Percentiles rank a stretch among this genome's conserved stretches.
Conservation (phyloP, 2,888 invertebrate genomes). For the Rhopalosiphum nymphaeae region DNA sequence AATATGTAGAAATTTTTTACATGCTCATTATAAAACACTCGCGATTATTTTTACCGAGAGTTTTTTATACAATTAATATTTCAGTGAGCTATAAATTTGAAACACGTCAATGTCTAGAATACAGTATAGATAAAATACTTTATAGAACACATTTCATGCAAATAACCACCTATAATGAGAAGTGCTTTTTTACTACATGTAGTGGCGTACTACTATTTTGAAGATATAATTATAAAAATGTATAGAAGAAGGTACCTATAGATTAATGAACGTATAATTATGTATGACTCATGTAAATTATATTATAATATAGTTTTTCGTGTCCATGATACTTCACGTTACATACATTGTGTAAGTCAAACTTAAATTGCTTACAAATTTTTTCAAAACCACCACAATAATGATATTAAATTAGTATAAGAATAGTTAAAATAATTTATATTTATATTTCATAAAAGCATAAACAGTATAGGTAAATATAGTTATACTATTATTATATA, state of each 20-base stretch:
- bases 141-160: neutral
- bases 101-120: neutral
- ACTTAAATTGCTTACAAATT: neutral
- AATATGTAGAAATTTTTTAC: neutral
- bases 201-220: neutral
- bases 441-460: neutral
- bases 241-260: neutral
- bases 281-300: neutral
- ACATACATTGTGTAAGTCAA: neutral
- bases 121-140: neutral
- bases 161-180: neutral
- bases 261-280: neutral
- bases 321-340: neutral
- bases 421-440: neutral
- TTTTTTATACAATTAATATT: neutral
- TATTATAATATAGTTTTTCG: neutral
- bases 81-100: neutral
- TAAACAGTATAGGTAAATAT: neutral
- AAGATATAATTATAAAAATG: neutral
- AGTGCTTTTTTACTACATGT: neutral
- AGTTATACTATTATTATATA: neutral
- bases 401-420: neutral
- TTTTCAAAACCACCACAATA: neutral
- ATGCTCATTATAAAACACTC: neutral
- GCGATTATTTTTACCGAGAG: neutral